Base-by-base conservation (phyloP, 92 coral and sea anemone species). In the Porites rus region DNA sequence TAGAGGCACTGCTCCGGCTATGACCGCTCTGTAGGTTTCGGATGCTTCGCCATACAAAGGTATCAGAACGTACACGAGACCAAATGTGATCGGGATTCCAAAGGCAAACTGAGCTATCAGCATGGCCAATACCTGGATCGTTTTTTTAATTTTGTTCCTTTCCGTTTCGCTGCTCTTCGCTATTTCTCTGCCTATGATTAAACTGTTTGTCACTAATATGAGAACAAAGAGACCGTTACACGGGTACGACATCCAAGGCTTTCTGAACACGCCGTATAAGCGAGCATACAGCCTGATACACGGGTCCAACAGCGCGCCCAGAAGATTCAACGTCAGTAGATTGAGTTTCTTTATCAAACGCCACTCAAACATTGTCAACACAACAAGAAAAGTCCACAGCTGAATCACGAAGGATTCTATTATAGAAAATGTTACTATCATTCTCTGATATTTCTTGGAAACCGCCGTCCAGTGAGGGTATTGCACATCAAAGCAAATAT, bases 271-370 rank as follows among this genome's bases (percentile, higher is more conserved):
- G 6, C 87, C 96, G 25, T 24, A 93, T 6, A 93, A 24, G 53
- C 82, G 89, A 14, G 87, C 69, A 51, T 4, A 72, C 8, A 93
- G 92, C 7, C 91, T 73, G 76, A 84, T 90, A 0, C 68, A 79
- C 68, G 86, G 67, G 66, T 93, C 96, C 2, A 68, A 21, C 51
- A 93, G 87, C 14, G 93, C 91, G n/a, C 73, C 93, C 46, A 92
- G 76, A 5, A 92, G 86, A 74, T 75, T 90, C 1, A 86, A 53
- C 7, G 79, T 75, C 17, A 87, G 72, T 0, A 92, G 75, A 77
- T 92, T 90, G 17, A 87, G 90, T 43, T 83, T 79, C 12, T 93
- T 93, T 46, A 82, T 80, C 56, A 89, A 24, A 2, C 76, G 72
- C 88, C 86, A 92, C 12, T 88, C 84, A 38, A 89, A 79, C 70